Base-by-base conservation (phyloP, 2,888 invertebrate species). In the Nymphalis urticae region DNA sequence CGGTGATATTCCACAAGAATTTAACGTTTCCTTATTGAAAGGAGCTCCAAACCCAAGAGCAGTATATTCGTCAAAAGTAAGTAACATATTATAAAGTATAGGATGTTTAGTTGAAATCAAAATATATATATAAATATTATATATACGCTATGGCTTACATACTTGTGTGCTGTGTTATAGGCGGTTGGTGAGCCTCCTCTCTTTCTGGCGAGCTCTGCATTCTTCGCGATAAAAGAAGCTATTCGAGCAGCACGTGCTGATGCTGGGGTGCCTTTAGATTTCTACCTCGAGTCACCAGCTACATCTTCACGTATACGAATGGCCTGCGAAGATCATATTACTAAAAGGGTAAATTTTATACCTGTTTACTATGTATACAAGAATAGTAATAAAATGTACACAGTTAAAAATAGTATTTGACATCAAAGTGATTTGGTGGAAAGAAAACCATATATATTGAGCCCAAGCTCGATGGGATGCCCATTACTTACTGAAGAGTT, bases 161-260 rank as follows among this genome's bases (percentile, higher is more conserved):
- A 54, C 54, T 9, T 56, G 16, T 56, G 7, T 56, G 17, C 0
- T 27, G 17, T 70, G 69, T 90, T 92, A 8, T 79, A 98, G 97
- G 99, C 98, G 71, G 96, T 99, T 50, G 99, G 99, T 0, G 99
- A 99, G 85, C 99, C 99, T 0, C 99, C 99, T 0, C 86, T 99
- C 7, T 98, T 98, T 83, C 92, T 98, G 73, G 97, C 98, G 0
- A 94, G 96, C n/a, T 95, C 98, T 0, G 95, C 95, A 0, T 97
- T 97, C 86, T 98, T 97, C 82, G 98, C 98, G 0, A 97, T 98
- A 72, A 96, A 96, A 82, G 96, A 96, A 79, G 98, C 98, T 0
- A 95, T 99, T 65, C 92, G 94, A 75, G 95, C 96, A 0, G 97
- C 97, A 0, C 93, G 98, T 27, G 83, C 85, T 19, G 97, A 97